These are phyloP conservation scores for Caenorhabditis sulstoni DNA, from an alignment of 2,888 invertebrate genomes.

Conservation along the genomic window DNA sequence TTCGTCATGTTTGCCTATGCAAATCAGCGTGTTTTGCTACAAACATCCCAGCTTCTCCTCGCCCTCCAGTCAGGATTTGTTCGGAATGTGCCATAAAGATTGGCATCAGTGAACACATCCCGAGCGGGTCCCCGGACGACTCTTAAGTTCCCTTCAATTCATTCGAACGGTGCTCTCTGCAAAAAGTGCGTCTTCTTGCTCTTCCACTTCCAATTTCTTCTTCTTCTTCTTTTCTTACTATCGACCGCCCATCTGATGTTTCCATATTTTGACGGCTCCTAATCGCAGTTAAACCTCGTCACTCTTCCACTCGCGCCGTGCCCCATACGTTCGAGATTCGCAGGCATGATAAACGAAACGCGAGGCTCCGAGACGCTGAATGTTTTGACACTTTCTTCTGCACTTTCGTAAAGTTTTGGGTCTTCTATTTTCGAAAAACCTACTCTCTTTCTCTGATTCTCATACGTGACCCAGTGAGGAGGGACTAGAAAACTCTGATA, in stretches of 20 bases:
- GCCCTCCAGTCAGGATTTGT: conserved; percentile 21
- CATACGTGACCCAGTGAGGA: too few relatives aligned
- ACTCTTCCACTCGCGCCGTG: conserved; percentile 10
- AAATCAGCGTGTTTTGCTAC: conserved; percentile 54
- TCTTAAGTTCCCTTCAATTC: conserved; percentile 32
- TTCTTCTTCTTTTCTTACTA: conserved; percentile 7
- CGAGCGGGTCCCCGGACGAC: conserved; percentile 47
- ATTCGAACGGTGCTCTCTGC: conserved; percentile 10
- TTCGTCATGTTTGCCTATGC: conserved; percentile 49
- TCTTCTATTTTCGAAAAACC: too few relatives aligned
- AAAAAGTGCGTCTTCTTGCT: conserved; percentile 10
- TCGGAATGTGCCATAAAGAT: conserved; percentile 47
- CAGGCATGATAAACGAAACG: conserved; percentile 31
- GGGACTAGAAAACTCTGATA: too few relatives aligned
- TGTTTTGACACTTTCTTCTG: conserved; percentile 50
- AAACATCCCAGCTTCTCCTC: conserved; percentile 14
- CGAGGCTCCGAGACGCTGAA: conserved; percentile 26
- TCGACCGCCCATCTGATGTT: conserved; percentile 40
- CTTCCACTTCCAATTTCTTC: neutral
- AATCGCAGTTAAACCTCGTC: conserved; percentile 56
- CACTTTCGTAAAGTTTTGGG: conserved; percentile 39
- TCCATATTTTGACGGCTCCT: conserved; percentile 57
- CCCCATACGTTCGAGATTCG: conserved; percentile 51
- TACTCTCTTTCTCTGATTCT: too few relatives aligned
- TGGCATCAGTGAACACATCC: conserved; percentile 47